These are phyloP conservation scores for Quadriops clusia DNA, from an alignment of 2,888 invertebrate species.

Conservation along the genomic window DNA sequence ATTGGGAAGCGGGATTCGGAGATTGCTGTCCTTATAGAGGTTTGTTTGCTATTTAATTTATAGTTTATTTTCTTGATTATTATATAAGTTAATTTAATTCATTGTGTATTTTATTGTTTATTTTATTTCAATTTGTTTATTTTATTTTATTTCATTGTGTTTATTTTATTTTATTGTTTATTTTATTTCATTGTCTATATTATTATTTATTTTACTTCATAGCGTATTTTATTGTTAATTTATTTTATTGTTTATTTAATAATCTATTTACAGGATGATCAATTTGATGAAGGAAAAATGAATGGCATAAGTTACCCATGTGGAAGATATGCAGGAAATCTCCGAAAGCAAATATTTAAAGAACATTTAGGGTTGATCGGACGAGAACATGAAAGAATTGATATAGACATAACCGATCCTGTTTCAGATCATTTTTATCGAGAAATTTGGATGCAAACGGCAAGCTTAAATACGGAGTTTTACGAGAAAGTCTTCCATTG, in stretches of 20 bases:
- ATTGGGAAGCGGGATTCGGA: conserved; percentile 91
- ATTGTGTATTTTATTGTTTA: too few species aligned
- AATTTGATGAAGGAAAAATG: conserved; percentile 70
- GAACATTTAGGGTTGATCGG: conserved; percentile 78
- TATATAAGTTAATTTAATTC: background rate
- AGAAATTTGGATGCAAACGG: conserved; percentile 70
- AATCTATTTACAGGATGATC: conserved; percentile 56
- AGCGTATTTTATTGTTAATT: background rate
- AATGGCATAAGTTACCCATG: conserved; percentile 69
- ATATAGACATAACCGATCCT: conserved; percentile 65
- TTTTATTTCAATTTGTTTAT: too few species aligned
- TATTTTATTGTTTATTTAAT: background rate
- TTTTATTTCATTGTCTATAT: too few species aligned
- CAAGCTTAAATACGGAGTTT: conserved; percentile 72
- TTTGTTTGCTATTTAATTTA: conserved; percentile 21
- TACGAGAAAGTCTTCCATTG: conserved; percentile 88
- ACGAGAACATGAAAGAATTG: conserved; percentile 30
- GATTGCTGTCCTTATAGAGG: conserved; percentile 80
- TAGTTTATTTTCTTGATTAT: background rate
- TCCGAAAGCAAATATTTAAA: conserved; percentile 75
- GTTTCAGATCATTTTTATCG: conserved; percentile 71
- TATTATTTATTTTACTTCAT: too few species aligned
- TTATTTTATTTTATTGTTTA: too few species aligned
- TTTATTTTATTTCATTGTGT: too few species aligned
- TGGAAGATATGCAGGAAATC: conserved; percentile 75